Conservation (phyloP, 2,888 invertebrate genomes). For the Ormia ochracea region DNA sequence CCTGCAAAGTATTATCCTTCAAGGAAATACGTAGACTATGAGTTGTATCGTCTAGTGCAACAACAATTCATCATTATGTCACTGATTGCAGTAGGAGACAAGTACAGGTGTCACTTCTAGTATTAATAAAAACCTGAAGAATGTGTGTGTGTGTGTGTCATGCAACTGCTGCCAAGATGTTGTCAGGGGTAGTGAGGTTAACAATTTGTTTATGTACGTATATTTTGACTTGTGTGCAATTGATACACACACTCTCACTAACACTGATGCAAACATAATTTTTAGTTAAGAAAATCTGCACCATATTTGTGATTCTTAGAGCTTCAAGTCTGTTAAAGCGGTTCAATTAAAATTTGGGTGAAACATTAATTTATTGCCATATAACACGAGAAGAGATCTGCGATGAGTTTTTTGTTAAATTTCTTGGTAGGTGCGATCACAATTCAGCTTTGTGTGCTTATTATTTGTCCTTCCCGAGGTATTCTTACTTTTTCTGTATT, state of each 20-base stretch:
- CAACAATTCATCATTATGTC: slow-evolving; percentile 61
- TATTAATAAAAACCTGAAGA: background rate
- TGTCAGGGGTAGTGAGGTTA: slow-evolving; percentile 46
- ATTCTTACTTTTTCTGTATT: too few relatives aligned
- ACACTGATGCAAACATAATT: background rate
- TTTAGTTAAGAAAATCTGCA: background rate
- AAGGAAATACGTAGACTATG: slow-evolving; percentile 29
- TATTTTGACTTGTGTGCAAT: background rate
- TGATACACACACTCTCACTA: background rate
- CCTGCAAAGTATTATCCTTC: slow-evolving; percentile 22
- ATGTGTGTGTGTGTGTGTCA: background rate
- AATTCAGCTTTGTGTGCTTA: too few relatives aligned
- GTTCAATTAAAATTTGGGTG: too few relatives aligned
- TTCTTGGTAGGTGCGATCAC: too few relatives aligned
- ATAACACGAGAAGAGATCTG: too few relatives aligned
- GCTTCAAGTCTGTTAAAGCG: background rate
- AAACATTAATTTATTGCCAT: too few relatives aligned
- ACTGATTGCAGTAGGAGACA: slow-evolving; percentile 41
- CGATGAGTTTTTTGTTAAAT: too few relatives aligned
- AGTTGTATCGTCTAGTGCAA: slow-evolving; percentile 22
- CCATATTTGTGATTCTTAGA: background rate
- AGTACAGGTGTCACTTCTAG: slow-evolving; percentile 16
- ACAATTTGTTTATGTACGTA: slow-evolving; percentile 41
- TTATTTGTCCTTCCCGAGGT: too few relatives aligned
- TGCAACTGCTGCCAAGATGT: too few relatives aligned